Base-by-base conservation (phyloP, 2,888 invertebrate species). In the Dryobotodes eremita region DNA sequence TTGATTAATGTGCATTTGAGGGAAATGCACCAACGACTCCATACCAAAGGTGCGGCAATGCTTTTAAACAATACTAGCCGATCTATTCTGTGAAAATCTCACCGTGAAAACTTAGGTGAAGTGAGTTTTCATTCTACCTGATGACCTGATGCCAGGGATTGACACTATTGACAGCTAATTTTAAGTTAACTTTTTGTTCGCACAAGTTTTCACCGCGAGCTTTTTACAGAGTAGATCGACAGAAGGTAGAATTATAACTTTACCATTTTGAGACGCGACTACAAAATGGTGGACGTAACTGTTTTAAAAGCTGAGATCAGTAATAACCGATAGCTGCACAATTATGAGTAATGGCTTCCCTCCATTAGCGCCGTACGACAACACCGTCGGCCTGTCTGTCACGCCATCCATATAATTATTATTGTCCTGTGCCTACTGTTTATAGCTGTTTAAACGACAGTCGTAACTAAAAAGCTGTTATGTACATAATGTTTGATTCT, bases 271-370 rank as follows among this genome's bases (percentile, higher is more conserved):
- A 65, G 8, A 31, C 15, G 1, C 42, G 10, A 48, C 26, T 36
- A 48, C 23, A 26, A 26, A 75, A 69, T 36, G 15, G 20, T 42
- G 50, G 36, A 70, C 68, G 42, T 42, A 36, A n/a, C 48, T 71
- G n/a, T 46, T 80, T 83, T 77, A 79, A 88, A 81, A 83, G 65
- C 66, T 78, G 42, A 89, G 76, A 78, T 79, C 61, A 75, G 79
- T 79, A 55, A 73, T 46, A 75, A 59, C 72, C 50, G 80, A 89
- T 87, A 90, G 88, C 86, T 79, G 70, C 61, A 77, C 74, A 90
- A 89, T 89, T 87, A 80, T 82, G 65, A 62, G 88, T 93, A 93
- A 93, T 93, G 93, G 90, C 89, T 83, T 88, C 87, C 59, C 46
- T 80, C 88, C 90, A 91, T 93, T 92, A 92, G 80, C 84, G 73